Evolutionary conservation across 2,113 vertebrate species (phyloP).

Genomic region (Apodemus speciosus): DNA sequence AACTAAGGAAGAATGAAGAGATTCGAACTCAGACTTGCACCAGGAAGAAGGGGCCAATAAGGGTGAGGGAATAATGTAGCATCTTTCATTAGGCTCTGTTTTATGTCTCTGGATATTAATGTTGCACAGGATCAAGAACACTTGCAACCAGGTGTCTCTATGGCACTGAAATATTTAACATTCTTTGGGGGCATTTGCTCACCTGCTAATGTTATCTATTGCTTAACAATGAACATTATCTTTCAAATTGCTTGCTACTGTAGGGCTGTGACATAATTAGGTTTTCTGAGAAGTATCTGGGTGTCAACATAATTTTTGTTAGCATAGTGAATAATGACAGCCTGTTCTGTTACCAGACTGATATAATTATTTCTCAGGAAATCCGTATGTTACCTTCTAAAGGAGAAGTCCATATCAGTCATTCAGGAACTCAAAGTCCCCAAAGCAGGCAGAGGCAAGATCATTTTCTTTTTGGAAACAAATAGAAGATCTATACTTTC

Average conservation of each 20-base stretch:
- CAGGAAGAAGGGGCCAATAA: not conserved
- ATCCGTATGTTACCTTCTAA: slow-evolving; percentile 40
- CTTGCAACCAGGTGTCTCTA: slow-evolving; percentile 57
- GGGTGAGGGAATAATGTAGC: not conserved
- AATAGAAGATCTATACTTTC: not conserved
- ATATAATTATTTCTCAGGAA: slow-evolving; percentile 76
- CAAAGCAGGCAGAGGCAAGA: not conserved
- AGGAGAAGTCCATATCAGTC: slow-evolving; percentile 22
- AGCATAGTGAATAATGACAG: slow-evolving; percentile 76
- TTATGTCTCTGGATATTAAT: slow-evolving; percentile 19
- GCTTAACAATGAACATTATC: slow-evolving; percentile 69
- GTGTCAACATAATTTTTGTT: slow-evolving; percentile 83
- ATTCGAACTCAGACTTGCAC: slow-evolving; percentile 6
- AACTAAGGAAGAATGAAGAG: slow-evolving; percentile 34
- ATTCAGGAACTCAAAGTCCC: slow-evolving; percentile 50
- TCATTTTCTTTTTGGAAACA: not conserved
- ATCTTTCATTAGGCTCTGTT: slow-evolving; percentile 39
- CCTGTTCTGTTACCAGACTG: slow-evolving; percentile 73
- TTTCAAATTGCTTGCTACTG: slow-evolving; percentile 73
- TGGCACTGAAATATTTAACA: slow-evolving; percentile 53
- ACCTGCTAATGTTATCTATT: slow-evolving; percentile 72
- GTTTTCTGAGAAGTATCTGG: slow-evolving; percentile 79
- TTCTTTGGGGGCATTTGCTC: slow-evolving; percentile 52
- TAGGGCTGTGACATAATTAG: slow-evolving; percentile 74
- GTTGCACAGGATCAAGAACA: slow-evolving; percentile 25